Percentiles rank a stretch among this genome's conserved stretches.
Evolutionary conservation across 2,888 invertebrate genomes (phyloP).

Genomic region (Tridacna gigas): DNA sequence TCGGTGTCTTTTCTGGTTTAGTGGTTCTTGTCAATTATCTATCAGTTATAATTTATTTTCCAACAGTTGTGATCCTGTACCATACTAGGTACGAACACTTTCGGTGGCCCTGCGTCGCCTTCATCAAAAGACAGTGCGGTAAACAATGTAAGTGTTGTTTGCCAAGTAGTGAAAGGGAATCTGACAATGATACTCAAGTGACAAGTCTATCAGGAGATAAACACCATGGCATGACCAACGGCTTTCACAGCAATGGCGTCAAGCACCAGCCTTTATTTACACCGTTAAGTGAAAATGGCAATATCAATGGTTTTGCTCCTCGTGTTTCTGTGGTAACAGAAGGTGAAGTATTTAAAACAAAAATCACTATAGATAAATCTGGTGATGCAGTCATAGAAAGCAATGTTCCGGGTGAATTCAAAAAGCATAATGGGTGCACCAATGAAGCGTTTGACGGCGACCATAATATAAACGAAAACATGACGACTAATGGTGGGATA

Average conservation of each 20-base stretch:
- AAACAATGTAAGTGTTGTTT: conserved; percentile 35
- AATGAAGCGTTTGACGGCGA: conserved; percentile 21
- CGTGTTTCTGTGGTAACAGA: not conserved
- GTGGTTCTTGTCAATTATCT: conserved; percentile 74
- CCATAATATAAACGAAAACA: not conserved
- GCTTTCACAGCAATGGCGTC: not conserved
- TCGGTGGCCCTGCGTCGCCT: conserved; percentile 59
- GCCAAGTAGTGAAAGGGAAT: conserved; percentile 1
- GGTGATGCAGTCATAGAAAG: conserved; percentile 2
- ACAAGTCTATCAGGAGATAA: not conserved
- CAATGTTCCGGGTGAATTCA: not conserved
- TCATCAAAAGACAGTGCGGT: conserved; percentile 29
- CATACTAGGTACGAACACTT: conserved; percentile 69
- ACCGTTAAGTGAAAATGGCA: not conserved
- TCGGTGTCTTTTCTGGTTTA: conserved; percentile 78
- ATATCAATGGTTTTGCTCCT: not conserved
- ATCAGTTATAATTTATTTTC: conserved; percentile 74
- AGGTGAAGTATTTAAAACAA: not conserved
- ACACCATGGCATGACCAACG: not conserved
- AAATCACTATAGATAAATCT: not conserved
- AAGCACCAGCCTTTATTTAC: conserved; percentile 7
- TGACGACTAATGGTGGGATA: too few relatives aligned
- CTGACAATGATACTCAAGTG: not conserved
- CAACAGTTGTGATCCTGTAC: conserved; percentile 71
- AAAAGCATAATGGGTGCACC: not conserved